These are phyloP conservation scores for Drosophila merina DNA, from an alignment of 2,888 invertebrate species.

Conservation along the genomic window DNA sequence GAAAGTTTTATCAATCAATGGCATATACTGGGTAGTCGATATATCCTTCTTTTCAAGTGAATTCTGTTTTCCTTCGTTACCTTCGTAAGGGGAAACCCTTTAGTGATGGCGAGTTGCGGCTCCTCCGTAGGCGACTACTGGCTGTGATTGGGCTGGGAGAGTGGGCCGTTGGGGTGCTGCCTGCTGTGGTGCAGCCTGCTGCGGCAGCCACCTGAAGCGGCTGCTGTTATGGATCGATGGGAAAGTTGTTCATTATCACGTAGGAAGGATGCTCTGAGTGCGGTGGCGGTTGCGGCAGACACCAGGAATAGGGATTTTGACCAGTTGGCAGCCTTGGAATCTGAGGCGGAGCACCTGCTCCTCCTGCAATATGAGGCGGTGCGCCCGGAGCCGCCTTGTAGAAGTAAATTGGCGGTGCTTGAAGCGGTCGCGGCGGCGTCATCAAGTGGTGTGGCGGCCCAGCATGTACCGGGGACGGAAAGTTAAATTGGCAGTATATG, in stretches of 20 bases:
- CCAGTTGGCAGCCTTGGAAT: constrained; percentile 2
- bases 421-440: constrained; percentile 19
- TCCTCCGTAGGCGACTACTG: constrained; percentile 26
- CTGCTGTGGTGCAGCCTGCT: constrained; percentile 4
- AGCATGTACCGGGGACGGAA: constrained; percentile 26
- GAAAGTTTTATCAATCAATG: too few species aligned
- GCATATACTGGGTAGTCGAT: too few species aligned
- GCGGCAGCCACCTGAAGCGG: constrained; percentile 10
- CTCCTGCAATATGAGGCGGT: neutral
- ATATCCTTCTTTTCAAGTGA: neutral
- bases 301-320: constrained; percentile 58
- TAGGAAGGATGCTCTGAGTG: constrained; percentile 28
- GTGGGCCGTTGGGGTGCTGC: constrained; percentile 29
- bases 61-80: neutral
- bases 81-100: too few species aligned
- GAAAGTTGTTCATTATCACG: constrained; percentile 42
- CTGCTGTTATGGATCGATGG: constrained; percentile 27
- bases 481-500: constrained; percentile 49
- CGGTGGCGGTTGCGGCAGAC: constrained; percentile 48
- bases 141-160: constrained; percentile 11
- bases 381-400: constrained; percentile 22
- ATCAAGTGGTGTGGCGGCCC: constrained; percentile 23
- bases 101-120: constrained; percentile 39
- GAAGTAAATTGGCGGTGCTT: constrained; percentile 39
- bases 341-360: too few species aligned